Conservation (phyloP, 2,797 vertebrate genomes). For the Lepilemur ruficaudatus region DNA sequence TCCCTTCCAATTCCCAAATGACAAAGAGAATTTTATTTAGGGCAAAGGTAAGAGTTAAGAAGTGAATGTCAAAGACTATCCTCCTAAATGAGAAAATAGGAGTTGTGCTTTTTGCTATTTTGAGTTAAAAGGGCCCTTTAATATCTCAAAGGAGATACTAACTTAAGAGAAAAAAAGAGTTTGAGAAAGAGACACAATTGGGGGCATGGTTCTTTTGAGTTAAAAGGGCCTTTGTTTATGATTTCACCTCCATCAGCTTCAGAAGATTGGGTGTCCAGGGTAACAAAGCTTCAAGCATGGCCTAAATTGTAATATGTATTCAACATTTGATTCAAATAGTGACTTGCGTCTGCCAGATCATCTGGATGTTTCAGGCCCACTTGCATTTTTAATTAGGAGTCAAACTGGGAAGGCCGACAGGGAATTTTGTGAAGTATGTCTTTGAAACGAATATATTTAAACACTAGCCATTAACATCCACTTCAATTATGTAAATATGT, state of each 20-base stretch:
- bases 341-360: conserved; percentile 30
- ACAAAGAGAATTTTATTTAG: conserved; percentile 24
- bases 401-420: not conserved
- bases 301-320: conserved; percentile 31
- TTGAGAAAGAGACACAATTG: conserved; percentile 45
- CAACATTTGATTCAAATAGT: conserved; percentile 42
- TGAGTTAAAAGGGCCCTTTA: not conserved
- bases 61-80: conserved; percentile 24
- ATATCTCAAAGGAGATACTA: conserved; percentile 11
- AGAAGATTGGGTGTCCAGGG: conserved; percentile 31
- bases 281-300: conserved; percentile 46
- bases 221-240: conserved; percentile 31
- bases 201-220: not conserved
- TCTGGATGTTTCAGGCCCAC: not conserved
- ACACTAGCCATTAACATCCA: not conserved
- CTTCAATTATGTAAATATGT: not conserved
- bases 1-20: not conserved
- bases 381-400: conserved; percentile 1
- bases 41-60: not conserved
- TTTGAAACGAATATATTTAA: conserved; percentile 3
- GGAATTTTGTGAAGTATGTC: not conserved
- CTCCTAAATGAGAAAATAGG: conserved; percentile 28
- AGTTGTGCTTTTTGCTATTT: not conserved
- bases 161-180: not conserved
- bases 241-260: conserved; percentile 12